These are phyloP conservation scores for Sussaba pulchella DNA, from an alignment of 2,888 invertebrate species.

Conservation along the genomic window DNA sequence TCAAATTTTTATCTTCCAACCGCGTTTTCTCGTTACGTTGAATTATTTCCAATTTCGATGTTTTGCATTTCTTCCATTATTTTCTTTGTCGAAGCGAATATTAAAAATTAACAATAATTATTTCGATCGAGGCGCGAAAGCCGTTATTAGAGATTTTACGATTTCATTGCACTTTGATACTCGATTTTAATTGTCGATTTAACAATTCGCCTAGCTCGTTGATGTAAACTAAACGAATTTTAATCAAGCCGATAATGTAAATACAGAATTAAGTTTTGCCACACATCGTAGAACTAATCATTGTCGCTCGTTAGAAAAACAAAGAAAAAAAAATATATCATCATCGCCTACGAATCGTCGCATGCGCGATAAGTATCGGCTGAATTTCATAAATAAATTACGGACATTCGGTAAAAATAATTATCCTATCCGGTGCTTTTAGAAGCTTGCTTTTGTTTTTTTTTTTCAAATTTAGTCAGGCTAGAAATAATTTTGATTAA, in stretches of 20 bases:
- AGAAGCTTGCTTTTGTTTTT: neutral
- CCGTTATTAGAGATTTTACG: slow-evolving; percentile 8
- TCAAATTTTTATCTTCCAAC: slow-evolving; percentile 21
- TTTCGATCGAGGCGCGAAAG: neutral
- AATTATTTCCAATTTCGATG: no score
- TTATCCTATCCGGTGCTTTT: slow-evolving; percentile 16
- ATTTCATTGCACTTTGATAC: neutral
- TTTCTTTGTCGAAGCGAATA: neutral
- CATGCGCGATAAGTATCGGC: neutral
- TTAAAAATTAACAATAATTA: slow-evolving; percentile 1
- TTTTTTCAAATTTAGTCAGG: slow-evolving; percentile 28
- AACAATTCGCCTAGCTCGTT: slow-evolving; percentile 2
- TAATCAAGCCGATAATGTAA: slow-evolving; percentile 53
- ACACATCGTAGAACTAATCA: slow-evolving; percentile 60
- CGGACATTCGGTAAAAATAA: slow-evolving; percentile 6
- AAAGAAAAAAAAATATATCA: slow-evolving; percentile 11
- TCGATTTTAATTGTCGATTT: slow-evolving; percentile 19
- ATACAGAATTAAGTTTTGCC: slow-evolving; percentile 57
- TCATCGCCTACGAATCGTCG: slow-evolving; percentile 45
- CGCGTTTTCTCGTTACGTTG: slow-evolving; percentile 26
- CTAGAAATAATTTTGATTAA: slow-evolving; percentile 23
- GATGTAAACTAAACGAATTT: slow-evolving; percentile 22
- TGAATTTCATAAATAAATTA: neutral
- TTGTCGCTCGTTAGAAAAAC: slow-evolving; percentile 53
- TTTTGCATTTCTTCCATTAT: neutral